Evolutionary conservation across 2,888 invertebrate species (phyloP), one percentile per base, ranked within the genome.

Genomic region (Masnerella sp.): DNA sequence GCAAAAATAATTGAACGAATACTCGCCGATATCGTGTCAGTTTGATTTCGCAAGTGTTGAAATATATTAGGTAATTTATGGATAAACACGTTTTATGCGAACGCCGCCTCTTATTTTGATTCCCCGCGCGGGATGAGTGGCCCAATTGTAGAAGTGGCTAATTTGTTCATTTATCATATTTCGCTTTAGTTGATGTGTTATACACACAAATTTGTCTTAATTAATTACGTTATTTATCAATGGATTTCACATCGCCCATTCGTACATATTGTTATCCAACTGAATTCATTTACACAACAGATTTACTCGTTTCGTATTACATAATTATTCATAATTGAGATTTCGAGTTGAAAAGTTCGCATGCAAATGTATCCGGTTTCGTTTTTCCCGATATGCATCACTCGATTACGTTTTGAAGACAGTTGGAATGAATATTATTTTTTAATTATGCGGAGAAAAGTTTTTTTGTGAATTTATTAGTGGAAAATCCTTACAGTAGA

Each of bases 1-100:
- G 64, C 62, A 74, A 76, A 71, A 76, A 74, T 74, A 76, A 76
- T 71, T 64, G 68, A 74, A 74, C 71, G 56, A 70, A 52, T 4
- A 14, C 47, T 3, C 36, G 12, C 38, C 68, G 22, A 28, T 51
- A 52, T n/a, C 28, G 34, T 15, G 54, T 54, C 45, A 38, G 34
- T 71, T 71, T 42, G 70, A 64, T 71, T 58, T 58, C 14, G 43
- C 36, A 11, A 71, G 58, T 20, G 40, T 11, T 17, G 40, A 71
- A 49, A 65, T 58, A 56, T 71, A 65, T 71, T 71, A 71, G 65
- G 45, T 47, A 65, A 65, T 71, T 65, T 71, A 71, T 65, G 64
- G 45, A 65, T 58, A 71, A 71, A 71, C 64, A 71, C 64, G 64
- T 58, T 64, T 58, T 43, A 42, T 47, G 38, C 47, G 14, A 32